phyloP scores from a whole-genome alignment of 1,140 invertebrate species.

The Camponotus floridanus region DNA sequence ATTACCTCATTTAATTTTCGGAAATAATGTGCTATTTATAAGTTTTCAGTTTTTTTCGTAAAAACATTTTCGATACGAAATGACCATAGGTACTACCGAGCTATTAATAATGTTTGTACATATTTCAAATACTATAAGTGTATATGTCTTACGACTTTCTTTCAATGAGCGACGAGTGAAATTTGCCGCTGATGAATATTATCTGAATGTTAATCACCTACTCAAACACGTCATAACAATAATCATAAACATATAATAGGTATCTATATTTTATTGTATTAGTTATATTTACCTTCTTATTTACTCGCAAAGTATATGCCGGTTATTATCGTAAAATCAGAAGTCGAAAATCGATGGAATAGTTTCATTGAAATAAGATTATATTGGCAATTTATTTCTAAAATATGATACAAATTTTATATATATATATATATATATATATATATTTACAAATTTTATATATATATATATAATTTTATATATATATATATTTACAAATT shows the following conservation, averaged over 20 bases:
- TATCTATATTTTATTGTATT: constrained; percentile 66
- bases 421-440: too few species aligned
- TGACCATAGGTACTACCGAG: constrained; percentile 64
- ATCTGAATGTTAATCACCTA: constrained; percentile 64
- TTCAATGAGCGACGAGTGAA: constrained; percentile 63
- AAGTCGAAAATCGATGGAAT: constrained; percentile 67
- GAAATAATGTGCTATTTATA: constrained; percentile 66
- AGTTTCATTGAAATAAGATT: constrained; percentile 57
- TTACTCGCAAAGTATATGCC: constrained; percentile 35
- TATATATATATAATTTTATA: constrained; percentile 43
- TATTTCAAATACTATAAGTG: constrained; percentile 72
- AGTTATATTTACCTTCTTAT: constrained; percentile 62
- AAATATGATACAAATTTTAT: constrained; percentile 6
- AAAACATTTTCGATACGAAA: constrained; percentile 50
- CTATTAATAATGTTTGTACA: constrained; percentile 75
- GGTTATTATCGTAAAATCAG: constrained; percentile 23
- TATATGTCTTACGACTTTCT: constrained; percentile 67
- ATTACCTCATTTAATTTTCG: constrained; percentile 72
- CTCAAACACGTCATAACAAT: constrained; percentile 66
- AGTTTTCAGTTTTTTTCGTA: constrained; percentile 54
- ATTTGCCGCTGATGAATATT: constrained; percentile 63
- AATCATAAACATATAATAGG: constrained; percentile 71
- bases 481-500: too few species aligned
- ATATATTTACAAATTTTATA: too few species aligned
- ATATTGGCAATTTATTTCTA: not conserved